Evolutionary conservation across 2,113 vertebrate genomes (phyloP), one percentile per base, ranked within the genome.

Genomic region (Entelurus aequoreus): DNA sequence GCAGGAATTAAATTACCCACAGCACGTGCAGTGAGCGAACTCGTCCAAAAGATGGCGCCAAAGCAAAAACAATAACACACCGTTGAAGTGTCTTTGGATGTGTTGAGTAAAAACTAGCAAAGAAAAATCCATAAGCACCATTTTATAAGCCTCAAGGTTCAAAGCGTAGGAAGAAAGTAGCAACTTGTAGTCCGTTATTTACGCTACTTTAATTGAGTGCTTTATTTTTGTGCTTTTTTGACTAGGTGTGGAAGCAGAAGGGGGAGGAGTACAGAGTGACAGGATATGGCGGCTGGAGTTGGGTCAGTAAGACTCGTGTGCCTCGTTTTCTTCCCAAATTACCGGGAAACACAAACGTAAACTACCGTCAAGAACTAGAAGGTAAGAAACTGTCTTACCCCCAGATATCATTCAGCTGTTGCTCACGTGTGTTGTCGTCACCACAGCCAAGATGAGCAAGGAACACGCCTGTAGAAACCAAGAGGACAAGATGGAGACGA

Each of bases 171-270:
- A 28, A 40, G 38, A 40, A 6, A 38, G 7, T 38, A 8, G 38
- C 40, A 6, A 6, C 40, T 8, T 42, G 2, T 8, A 42, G 40
- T 8, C 7, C 40, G 12, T 44, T 11, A 37, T 48, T 48, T 35
- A 42, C n/a, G 14, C 6, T 50, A 21, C 16, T 15, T 60, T 16
- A 2, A 44, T 6, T 1, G 16, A 38, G 19, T 38, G 6, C 2
- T 16, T 53, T 8, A 2, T 40, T 51, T 8, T 6, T 51, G 11
- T 68, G 14, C 53, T 56, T 63, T 51, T 54, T 11, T 13, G 2
- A 37, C 0, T 38, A 99, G 97, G 97, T 99, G 71, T 99, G 97
- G 97, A 99, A 99, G 79, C 97, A 99, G 85, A 99, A 99, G 81
- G 97, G 97, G 50, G 97, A 99, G 69, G 97, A 99, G 75, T 99